These are phyloP conservation scores for Prenolepis imparis DNA, from an alignment of 2,888 invertebrate species.

Conservation along the genomic window DNA sequence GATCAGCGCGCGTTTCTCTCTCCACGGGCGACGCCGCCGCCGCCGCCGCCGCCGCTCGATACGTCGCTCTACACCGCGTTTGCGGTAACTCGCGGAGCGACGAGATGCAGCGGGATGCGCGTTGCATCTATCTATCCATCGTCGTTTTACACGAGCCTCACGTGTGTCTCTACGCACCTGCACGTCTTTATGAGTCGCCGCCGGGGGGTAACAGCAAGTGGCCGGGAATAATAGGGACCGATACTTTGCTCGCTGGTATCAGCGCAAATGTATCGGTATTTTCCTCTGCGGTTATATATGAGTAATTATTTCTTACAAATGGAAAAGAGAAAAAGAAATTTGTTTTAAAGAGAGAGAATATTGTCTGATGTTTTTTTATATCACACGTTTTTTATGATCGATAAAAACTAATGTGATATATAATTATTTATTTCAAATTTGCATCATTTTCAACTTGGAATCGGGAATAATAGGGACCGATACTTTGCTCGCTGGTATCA, in stretches of 20 bases:
- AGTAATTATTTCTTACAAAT: neutral
- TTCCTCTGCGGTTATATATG: neutral
- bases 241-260: neutral
- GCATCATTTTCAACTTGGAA: neutral
- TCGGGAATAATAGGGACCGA: neutral
- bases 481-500: neutral
- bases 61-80: slow-evolving; percentile 73
- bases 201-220: neutral
- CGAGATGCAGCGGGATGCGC: neutral
- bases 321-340: neutral
- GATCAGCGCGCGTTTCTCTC: slow-evolving; percentile 61
- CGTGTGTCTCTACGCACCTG: slow-evolving; percentile 31
- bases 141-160: neutral
- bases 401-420: neutral
- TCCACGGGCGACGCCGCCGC: slow-evolving; percentile 54
- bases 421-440: neutral
- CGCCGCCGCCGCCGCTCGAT: slow-evolving; percentile 74
- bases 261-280: neutral
- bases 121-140: neutral
- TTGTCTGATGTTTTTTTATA: no score
- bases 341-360: neutral
- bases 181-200: slow-evolving; percentile 12
- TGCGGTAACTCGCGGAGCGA: slow-evolving; percentile 70
- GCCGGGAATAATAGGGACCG: neutral
- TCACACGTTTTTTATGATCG: neutral